Conservation (phyloP, 2,888 invertebrate species). For the Caenorhabditis becei region DNA sequence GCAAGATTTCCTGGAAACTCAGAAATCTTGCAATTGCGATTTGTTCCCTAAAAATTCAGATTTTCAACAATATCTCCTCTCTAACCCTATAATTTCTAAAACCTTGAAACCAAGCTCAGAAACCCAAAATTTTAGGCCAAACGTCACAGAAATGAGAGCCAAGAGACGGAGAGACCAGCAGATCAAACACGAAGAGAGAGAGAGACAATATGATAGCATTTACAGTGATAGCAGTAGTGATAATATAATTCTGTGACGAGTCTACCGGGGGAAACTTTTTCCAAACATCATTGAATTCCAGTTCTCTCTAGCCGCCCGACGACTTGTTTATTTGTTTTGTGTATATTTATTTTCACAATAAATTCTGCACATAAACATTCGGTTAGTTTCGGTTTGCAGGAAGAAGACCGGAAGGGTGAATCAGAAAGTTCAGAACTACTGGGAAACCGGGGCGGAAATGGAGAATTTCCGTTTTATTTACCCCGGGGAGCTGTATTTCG, state of each 20-base stretch:
- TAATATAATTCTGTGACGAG: neutral
- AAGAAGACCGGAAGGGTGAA: neutral
- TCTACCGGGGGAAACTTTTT: neutral
- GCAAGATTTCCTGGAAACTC: too few species aligned
- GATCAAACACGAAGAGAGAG: conserved; percentile 17
- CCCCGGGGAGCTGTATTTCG: too few species aligned
- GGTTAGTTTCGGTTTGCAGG: too few species aligned
- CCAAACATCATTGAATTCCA: too few species aligned
- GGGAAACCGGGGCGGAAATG: too few species aligned
- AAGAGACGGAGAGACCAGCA: conserved; percentile 14
- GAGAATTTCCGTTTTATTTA: too few species aligned
- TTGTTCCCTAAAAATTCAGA: too few species aligned
- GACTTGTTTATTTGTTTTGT: conserved; percentile 2
- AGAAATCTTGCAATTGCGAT: too few species aligned
- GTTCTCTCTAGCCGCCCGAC: neutral
- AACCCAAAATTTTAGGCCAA: conserved; percentile 27
- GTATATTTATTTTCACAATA: too few species aligned
- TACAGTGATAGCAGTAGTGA: neutral
- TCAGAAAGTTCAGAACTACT: neutral
- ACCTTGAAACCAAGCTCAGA: neutral
- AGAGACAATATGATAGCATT: neutral
- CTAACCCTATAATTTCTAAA: too few species aligned
- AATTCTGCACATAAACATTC: neutral
- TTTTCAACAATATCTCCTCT: too few species aligned
- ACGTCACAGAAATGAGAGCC: neutral